Percentiles rank a stretch among this genome's conserved stretches.
phyloP scores from a whole-genome alignment of 2,113 vertebrate species.

The Cochlearius cochlearius region DNA sequence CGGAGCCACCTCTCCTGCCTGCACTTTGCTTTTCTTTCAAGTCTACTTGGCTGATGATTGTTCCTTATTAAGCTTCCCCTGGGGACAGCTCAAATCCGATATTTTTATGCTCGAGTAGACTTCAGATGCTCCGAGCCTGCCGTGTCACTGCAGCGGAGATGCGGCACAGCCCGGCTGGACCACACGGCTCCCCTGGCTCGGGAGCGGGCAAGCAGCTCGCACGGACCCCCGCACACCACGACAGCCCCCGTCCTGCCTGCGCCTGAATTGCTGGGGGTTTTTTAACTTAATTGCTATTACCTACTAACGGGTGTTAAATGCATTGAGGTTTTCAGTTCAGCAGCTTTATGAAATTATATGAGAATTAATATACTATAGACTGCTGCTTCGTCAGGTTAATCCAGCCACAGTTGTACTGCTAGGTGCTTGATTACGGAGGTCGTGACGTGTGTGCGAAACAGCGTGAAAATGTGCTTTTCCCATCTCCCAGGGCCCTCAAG shows the following conservation, averaged over 20 bases:
- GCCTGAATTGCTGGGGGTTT: background rate
- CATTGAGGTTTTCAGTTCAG: background rate
- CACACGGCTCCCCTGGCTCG: rapidly evolving
- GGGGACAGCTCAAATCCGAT: background rate
- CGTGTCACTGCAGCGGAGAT: rapidly evolving
- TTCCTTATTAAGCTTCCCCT: background rate
- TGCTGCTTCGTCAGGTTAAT: background rate
- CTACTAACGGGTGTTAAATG: background rate
- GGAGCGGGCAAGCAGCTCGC: background rate
- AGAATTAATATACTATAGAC: background rate
- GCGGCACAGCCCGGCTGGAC: background rate
- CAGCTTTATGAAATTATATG: background rate
- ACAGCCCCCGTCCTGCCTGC: rapidly evolving
- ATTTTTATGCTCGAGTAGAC: background rate
- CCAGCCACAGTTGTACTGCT: background rate
- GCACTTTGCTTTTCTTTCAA: background rate
- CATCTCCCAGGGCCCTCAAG: background rate
- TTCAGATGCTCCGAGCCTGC: background rate
- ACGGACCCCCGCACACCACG: rapidly evolving
- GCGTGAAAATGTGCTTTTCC: background rate
- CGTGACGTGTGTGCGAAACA: rapidly evolving
- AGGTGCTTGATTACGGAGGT: background rate
- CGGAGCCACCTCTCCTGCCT: background rate
- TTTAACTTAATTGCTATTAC: background rate
- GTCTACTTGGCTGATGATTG: background rate